Evolutionary conservation across 2,888 invertebrate species (phyloP), one percentile per base, ranked within the genome.

Genomic region (Timema podura): DNA sequence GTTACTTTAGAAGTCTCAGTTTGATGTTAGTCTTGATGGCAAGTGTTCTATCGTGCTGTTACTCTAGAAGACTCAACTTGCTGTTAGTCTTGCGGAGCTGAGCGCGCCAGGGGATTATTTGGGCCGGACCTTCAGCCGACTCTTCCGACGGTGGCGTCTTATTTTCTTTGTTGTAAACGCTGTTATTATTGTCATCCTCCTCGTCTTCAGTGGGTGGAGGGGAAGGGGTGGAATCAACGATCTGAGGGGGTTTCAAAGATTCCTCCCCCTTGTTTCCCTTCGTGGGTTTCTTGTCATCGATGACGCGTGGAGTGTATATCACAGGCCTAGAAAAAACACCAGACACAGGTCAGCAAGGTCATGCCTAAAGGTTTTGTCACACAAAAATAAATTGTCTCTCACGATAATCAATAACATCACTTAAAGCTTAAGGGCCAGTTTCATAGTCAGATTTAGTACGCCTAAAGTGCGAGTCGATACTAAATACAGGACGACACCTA

Each of bases 11-110:
- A 30, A 30, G 30, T 30, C 30, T 30, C 30, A 30, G 30, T 30
- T 30, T 30, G 30, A 30, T 30, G 30, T 30, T 30, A 30, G 30
- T 30, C 1, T 30, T 30, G 30, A 30, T 30, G 30, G 30, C 30
- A 30, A 30, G 30, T 30, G 30, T 30, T 30, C 30, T 30, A 30
- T 30, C 30, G 30, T 30, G 30, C 30, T 30, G 30, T 30, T 73
- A 87, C 80, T 91, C 93, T 78, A 93, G 85, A 76, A 94, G 85
- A 81, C 92, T 93, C 73, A 95, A 86, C 79, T 92, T 93, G 84
- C 94, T 94, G 81, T 94, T 94, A 15, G 95, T 95, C 82, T 95
- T 95, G 79, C 94, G 87, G 65, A 95, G 83, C 78, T 94, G 93
- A 48, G 94, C 93, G 77, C 94, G 86, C 95, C 95, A 95, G 1